phyloP scores from a whole-genome alignment of 2,113 vertebrate genomes.

The Toxostoma redivivum region DNA sequence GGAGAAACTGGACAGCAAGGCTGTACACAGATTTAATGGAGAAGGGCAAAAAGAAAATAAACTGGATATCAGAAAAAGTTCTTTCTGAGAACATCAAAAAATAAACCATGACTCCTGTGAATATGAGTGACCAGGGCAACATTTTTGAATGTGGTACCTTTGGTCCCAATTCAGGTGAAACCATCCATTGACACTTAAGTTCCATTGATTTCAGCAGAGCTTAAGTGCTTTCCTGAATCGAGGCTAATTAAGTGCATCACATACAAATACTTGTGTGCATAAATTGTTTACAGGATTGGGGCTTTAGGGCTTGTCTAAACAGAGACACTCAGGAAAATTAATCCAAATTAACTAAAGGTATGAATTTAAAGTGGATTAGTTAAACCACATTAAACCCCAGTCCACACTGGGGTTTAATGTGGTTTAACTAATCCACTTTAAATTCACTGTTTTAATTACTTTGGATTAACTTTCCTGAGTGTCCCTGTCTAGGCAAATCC shows the following conservation, averaged over 20 bases:
- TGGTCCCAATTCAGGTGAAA: not conserved
- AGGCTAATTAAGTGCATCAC: slow-evolving; percentile 53
- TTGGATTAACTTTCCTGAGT: slow-evolving; percentile 67
- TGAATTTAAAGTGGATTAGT: slow-evolving; percentile 70
- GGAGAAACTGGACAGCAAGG: not conserved
- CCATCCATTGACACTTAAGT: slow-evolving; percentile 34
- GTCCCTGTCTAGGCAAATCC: slow-evolving; percentile 60
- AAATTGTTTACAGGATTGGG: slow-evolving; percentile 65
- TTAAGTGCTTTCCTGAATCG: slow-evolving; percentile 42
- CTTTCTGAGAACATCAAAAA: not conserved
- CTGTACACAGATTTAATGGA: not conserved
- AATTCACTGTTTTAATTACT: slow-evolving; percentile 67
- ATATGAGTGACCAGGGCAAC: not conserved
- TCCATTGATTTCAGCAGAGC: not conserved
- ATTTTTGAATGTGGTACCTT: not conserved
- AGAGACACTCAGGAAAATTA: slow-evolving; percentile 67
- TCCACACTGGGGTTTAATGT: not conserved
- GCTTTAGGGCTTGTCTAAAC: slow-evolving; percentile 69
- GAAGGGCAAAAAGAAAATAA: not conserved
- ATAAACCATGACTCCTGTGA: not conserved
- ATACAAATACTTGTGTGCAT: slow-evolving; percentile 54
- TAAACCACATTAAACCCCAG: slow-evolving; percentile 64
- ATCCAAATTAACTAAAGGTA: slow-evolving; percentile 69
- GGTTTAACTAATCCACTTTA: slow-evolving; percentile 69
- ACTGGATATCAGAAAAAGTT: not conserved